Evolutionary conservation across 2,888 invertebrate species (phyloP).

Genomic region (Acrobasis repandana): DNA sequence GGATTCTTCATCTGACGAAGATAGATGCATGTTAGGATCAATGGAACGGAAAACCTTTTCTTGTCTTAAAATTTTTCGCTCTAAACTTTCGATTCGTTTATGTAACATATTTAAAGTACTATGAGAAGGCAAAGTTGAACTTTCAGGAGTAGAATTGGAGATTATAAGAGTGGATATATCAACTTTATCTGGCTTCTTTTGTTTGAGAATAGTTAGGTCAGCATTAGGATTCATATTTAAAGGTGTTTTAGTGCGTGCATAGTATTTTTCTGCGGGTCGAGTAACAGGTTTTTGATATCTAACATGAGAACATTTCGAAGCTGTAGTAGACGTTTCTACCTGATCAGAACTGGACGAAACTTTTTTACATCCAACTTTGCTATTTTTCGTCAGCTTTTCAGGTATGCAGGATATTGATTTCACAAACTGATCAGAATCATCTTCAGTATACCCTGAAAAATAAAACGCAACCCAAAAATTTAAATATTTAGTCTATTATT

Average conservation of each 20-base stretch:
- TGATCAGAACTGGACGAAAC: slow-evolving; percentile 45
- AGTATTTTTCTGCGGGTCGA: slow-evolving; percentile 60
- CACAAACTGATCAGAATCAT: slow-evolving; percentile 45
- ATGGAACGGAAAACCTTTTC: slow-evolving; percentile 68
- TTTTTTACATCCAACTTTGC: slow-evolving; percentile 41
- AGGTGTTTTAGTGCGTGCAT: slow-evolving; percentile 56
- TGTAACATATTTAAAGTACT: slow-evolving; percentile 50
- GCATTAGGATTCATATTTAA: slow-evolving; percentile 58
- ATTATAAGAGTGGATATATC: slow-evolving; percentile 59
- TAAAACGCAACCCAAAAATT: slow-evolving; percentile 4
- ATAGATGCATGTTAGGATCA: slow-evolving; percentile 55
- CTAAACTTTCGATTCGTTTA: slow-evolving; percentile 62
- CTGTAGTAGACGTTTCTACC: slow-evolving; percentile 42
- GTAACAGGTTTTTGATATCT: slow-evolving; percentile 34
- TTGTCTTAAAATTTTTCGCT: slow-evolving; percentile 64
- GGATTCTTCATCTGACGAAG: slow-evolving; percentile 66
- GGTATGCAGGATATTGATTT: slow-evolving; percentile 46
- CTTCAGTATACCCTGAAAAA: slow-evolving; percentile 54
- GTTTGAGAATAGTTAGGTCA: slow-evolving; percentile 46
- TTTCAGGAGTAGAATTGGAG: slow-evolving; percentile 55
- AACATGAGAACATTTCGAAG: slow-evolving; percentile 49
- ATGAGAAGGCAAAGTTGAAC: slow-evolving; percentile 40
- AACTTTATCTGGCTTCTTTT: slow-evolving; percentile 49
- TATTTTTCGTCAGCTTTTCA: slow-evolving; percentile 39
- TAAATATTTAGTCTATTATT: too few species aligned